These are phyloP conservation scores for Passerculus sandwichensis DNA, from an alignment of 2,797 vertebrate species.

Conservation along the genomic window DNA sequence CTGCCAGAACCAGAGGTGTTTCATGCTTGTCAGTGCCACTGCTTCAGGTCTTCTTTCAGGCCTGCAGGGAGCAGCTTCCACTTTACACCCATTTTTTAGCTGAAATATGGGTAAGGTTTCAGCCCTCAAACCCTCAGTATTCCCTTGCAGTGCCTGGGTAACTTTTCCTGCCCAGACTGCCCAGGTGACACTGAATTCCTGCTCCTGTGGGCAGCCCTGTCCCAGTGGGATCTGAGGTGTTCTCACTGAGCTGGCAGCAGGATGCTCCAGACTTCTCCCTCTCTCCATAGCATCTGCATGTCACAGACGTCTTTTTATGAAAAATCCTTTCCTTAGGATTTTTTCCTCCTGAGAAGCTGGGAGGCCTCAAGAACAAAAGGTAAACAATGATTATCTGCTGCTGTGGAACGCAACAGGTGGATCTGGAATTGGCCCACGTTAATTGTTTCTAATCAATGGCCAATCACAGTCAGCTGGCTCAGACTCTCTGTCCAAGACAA, in stretches of 20 bases:
- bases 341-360: too few relatives aligned
- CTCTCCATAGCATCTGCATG: too few relatives aligned
- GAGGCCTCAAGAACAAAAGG: too few relatives aligned
- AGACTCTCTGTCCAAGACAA: too few relatives aligned
- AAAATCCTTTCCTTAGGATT: too few relatives aligned
- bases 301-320: too few relatives aligned
- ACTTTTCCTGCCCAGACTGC: background rate
- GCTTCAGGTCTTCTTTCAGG: background rate
- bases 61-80: background rate
- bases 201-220: background rate
- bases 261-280: background rate
- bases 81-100: background rate
- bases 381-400: too few relatives aligned
- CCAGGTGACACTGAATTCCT: background rate
- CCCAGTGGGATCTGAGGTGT: rapidly evolving
- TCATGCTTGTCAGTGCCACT: background rate
- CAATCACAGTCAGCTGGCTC: too few relatives aligned
- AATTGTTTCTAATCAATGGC: too few relatives aligned
- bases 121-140: background rate
- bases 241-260: background rate
- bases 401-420: too few relatives aligned
- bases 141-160: background rate
- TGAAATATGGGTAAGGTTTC: background rate
- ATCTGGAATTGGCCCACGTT: too few relatives aligned
- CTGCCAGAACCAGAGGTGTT: background rate